Evolutionary conservation across 2,888 invertebrate species (phyloP), one percentile per base, ranked within the genome.

Genomic region (Dorcus parallelipipedus): DNA sequence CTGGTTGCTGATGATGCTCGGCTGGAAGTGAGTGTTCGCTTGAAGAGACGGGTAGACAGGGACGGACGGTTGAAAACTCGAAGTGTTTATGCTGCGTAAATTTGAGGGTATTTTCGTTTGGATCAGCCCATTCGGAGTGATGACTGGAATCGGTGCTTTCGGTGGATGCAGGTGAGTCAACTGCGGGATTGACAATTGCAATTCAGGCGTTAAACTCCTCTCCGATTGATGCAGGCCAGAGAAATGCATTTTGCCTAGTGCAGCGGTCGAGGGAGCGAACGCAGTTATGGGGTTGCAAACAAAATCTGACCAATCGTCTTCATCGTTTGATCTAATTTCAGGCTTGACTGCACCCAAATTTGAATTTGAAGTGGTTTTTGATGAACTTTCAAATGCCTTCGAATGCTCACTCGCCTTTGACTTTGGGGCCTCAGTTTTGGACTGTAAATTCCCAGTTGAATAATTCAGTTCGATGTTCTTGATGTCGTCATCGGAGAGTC

Each of bases 281-380:
- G 55, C 41, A 3, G 55, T 52, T 54, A 54, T 50, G n/a, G 54
- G 57, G 73, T 60, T 78, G 71, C 60, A 85, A 20, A 85, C 82
- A 69, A 85, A 86, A 62, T 86, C 86, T 2, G 84, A 82, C 85
- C 86, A 86, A 64, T 81, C 81, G 58, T 85, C 84, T 14, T 85
- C 84, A 49, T 84, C 84, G 3, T 10, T 10, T 26, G 26, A 3
- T 2, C 3, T 26, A 26, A 5, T 26, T 2, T 26, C 26, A 26
- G 26, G 2, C 26, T 49, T 4, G 38, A 5, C 26, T 2, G 14
- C 14, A 9, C 14, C 8, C 5, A 5, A n/a, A 17, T 17, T 38
- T 33, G n/a, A 14, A 9, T 49, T 9, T 9, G 33, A 10, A 49
- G 17, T n/a, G 5, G 17, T 9, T 51, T 5, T 26, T 5, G 26